Evolutionary conservation across 2,113 vertebrate genomes (phyloP), one percentile per base, ranked within the genome.

Genomic region (Spea bombifrons): DNA sequence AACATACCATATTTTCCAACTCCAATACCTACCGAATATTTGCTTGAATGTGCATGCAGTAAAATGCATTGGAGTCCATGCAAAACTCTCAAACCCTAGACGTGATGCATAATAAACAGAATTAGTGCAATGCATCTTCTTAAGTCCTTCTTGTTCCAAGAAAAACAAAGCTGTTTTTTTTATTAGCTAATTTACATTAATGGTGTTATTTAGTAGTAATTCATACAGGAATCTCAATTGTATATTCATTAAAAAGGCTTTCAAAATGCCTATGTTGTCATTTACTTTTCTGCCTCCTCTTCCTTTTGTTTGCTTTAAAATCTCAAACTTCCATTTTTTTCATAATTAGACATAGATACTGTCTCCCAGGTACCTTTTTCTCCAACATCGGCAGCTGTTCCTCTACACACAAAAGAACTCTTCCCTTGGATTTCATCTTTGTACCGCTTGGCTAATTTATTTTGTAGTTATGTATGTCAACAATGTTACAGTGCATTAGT

Each of bases 351-450:
- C 78, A 68, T 71, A 73, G 64, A 74, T 68, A 61, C 52, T 61
- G 71, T 80, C 78, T 74, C 78, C n/a, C 71, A 59, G 71, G 78
- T 74, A 80, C 44, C 64, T 74, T 80, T 80, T 47, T 74, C 7
- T 73, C 71, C 78, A 74, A 74, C 65, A 74, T 80, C 66, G 74
- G 64, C 78, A 80, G 78, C 78, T 80, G 78, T 74, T 80, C 78
- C 65, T 61, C 64, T 50, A 45, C 65, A 68, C 71, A 80, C 78
- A 80, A 74, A 68, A 74, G 78, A 80, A 64, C 65, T 79, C 65
- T 47, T 80, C 50, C 71, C 73, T 45, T 66, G 71, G 71, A 74
- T 80, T 80, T 72, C 78, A 80, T 80, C 64, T 80, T 61, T 68
- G 78, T 68, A 74, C 73, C 5, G 71, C 71, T 65, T 73, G 65